Evolutionary conservation across 1,140 invertebrate species (phyloP).

Genomic region (Drosophila pectinifera): DNA sequence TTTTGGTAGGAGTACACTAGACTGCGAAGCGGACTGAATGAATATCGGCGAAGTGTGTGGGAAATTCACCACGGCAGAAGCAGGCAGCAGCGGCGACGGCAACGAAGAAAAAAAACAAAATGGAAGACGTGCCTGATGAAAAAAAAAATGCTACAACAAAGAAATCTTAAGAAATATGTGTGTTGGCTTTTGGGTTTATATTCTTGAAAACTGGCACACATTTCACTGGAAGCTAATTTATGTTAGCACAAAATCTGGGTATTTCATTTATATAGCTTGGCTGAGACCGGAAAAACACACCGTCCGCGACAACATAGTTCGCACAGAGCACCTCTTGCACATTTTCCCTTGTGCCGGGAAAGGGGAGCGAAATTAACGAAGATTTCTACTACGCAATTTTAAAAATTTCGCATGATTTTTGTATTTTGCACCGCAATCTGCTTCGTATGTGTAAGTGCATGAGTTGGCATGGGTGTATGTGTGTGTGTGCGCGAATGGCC

Average conservation of each 20-base stretch:
- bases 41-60: slow-evolving; percentile 59
- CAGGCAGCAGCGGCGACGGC: slow-evolving; percentile 46
- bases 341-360: slow-evolving; percentile 1
- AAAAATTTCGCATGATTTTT: slow-evolving; percentile 78
- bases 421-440: slow-evolving; percentile 82
- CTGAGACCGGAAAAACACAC: slow-evolving; percentile 30
- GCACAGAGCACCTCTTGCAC: slow-evolving; percentile 11
- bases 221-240: slow-evolving; percentile 20
- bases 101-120: slow-evolving; percentile 71
- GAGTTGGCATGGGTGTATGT: slow-evolving; percentile 40
- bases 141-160: slow-evolving; percentile 76
- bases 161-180: slow-evolving; percentile 63
- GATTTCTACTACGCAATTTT: slow-evolving; percentile 77
- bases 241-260: background rate
- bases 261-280: background rate
- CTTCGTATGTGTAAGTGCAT: slow-evolving; percentile 46
- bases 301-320: slow-evolving; percentile 17
- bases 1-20: slow-evolving; percentile 1
- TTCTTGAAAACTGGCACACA: slow-evolving; percentile 28
- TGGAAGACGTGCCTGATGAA: slow-evolving; percentile 75
- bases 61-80: slow-evolving; percentile 76
- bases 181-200: slow-evolving; percentile 32
- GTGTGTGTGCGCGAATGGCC: slow-evolving; percentile 68
- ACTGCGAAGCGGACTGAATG: slow-evolving; percentile 58
- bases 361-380: slow-evolving; percentile 17